Conservation (phyloP, 2,888 invertebrate species). For the Eristalis intricaria region DNA sequence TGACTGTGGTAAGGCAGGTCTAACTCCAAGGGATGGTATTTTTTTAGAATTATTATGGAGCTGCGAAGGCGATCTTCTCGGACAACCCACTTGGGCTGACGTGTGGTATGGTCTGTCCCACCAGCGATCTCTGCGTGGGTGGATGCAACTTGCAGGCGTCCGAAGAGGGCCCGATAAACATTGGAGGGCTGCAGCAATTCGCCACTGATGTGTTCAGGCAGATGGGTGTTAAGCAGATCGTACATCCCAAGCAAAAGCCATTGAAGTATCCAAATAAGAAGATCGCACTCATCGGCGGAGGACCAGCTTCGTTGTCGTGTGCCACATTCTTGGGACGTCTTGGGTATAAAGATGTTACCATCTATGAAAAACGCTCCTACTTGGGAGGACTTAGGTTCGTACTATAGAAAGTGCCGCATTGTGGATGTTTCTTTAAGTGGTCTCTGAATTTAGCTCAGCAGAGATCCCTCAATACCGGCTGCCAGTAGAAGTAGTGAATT, state of each 20-base stretch:
- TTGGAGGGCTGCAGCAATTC: slow-evolving; percentile 98
- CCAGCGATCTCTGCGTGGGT: slow-evolving; percentile 98
- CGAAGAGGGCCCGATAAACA: slow-evolving; percentile 99
- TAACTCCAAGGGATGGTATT: slow-evolving; percentile 13
- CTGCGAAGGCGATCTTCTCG: slow-evolving; percentile 96
- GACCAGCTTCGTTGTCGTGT: slow-evolving; percentile 97
- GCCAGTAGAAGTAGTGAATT: slow-evolving; percentile 95
- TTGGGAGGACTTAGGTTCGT: slow-evolving; percentile 93
- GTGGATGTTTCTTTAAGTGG: not conserved
- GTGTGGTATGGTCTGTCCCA: slow-evolving; percentile 99
- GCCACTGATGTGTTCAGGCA: slow-evolving; percentile 97
- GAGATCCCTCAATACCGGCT: slow-evolving; percentile 99
- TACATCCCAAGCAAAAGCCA: slow-evolving; percentile 87
- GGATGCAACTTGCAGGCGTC: slow-evolving; percentile 97
- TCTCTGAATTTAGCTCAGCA: slow-evolving; percentile 85
- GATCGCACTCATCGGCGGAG: slow-evolving; percentile 95
- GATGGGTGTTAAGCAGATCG: slow-evolving; percentile 95
- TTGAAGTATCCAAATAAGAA: slow-evolving; percentile 82
- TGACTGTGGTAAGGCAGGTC: not conserved
- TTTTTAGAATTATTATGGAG: slow-evolving; percentile 96
- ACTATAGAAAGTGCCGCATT: not conserved
- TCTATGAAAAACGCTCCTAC: slow-evolving; percentile 94
- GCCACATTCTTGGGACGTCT: slow-evolving; percentile 97
- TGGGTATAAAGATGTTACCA: slow-evolving; percentile 94
- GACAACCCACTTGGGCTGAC: slow-evolving; percentile 98